Percentiles rank a stretch among this genome's conserved stretches.
phyloP scores from a whole-genome alignment of 2,797 vertebrate species.

The Bovichtus variegatus region DNA sequence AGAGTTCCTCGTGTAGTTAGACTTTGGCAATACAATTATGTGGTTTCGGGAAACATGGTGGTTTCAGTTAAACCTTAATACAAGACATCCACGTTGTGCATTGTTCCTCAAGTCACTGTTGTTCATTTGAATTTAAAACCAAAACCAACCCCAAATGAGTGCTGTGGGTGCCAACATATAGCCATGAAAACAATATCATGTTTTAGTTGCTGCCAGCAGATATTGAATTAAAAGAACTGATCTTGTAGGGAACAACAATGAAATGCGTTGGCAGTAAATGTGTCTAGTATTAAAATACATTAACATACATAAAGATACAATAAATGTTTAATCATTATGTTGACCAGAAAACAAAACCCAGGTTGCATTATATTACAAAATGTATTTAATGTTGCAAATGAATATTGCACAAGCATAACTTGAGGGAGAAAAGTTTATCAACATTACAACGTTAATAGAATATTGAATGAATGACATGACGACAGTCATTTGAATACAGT shows the following conservation, averaged over 20 bases:
- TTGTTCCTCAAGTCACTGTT: background rate
- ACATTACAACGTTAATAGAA: too few relatives aligned
- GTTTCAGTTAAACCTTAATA: background rate
- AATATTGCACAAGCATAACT: background rate
- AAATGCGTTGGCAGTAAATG: background rate
- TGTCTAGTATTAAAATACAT: background rate
- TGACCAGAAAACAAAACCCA: background rate
- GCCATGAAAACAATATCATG: background rate
- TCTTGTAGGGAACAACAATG: background rate
- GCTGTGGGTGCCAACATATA: background rate
- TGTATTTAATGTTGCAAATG: background rate
- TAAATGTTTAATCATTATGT: background rate
- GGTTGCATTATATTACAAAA: background rate
- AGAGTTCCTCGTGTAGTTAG: background rate
- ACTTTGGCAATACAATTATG: background rate
- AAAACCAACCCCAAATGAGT: background rate
- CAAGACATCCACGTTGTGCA: background rate
- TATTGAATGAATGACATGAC: too few relatives aligned
- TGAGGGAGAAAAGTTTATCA: background rate
- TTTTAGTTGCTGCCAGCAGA: background rate
- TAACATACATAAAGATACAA: too few relatives aligned
- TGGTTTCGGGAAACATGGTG: background rate
- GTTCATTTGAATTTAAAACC: background rate
- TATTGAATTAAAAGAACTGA: background rate
- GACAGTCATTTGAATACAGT: background rate